Evolutionary conservation across 2,797 vertebrate species (phyloP).

Genomic region (Myoxocephalus aenaeus): DNA sequence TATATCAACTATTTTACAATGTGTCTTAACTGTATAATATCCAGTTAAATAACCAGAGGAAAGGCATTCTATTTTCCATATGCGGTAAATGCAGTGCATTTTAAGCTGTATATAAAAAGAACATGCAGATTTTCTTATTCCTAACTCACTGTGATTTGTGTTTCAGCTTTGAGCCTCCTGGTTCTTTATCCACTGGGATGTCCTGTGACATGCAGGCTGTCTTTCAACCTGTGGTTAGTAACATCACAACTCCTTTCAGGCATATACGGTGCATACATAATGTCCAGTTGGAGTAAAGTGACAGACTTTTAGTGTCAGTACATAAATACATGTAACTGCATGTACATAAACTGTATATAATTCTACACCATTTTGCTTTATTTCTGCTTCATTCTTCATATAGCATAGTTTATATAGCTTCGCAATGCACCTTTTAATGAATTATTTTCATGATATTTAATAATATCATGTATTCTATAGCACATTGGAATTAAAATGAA

Average conservation of each 20-base stretch:
- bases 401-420: background rate
- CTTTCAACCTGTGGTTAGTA: constrained; percentile 91
- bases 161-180: constrained; percentile 89
- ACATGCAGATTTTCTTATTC: background rate
- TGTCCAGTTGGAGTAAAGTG: background rate
- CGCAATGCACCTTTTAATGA: background rate
- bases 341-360: background rate
- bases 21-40: constrained; percentile 2
- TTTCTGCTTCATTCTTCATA: background rate
- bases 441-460: background rate
- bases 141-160: constrained; percentile 36
- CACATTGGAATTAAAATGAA: background rate
- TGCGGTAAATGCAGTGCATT: background rate
- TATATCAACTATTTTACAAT: background rate
- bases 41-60: background rate
- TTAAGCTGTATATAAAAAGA: background rate
- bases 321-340: background rate
- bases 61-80: background rate
- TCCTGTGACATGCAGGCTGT: constrained; percentile 87
- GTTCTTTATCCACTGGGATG: constrained; percentile 90
- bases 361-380: background rate
- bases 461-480: background rate
- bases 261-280: background rate
- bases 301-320: background rate
- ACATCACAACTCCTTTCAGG: background rate